Conservation (phyloP, 2,797 vertebrate genomes). For the Crocidura indochinensis region DNA sequence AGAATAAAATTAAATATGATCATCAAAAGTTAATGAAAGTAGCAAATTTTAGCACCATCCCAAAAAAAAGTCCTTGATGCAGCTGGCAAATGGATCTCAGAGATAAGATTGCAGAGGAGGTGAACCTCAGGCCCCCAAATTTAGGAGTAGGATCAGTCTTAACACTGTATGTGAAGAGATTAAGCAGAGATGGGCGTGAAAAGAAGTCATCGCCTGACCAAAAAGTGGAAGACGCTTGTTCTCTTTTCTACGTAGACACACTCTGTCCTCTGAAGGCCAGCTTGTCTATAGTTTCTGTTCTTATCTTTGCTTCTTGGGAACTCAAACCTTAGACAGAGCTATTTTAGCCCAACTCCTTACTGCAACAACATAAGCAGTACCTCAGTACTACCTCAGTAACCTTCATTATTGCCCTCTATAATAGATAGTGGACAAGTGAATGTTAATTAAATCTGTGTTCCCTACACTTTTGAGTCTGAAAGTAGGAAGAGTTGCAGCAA, state of each 20-base stretch:
- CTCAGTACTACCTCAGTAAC: not conserved
- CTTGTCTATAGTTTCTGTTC: not conserved
- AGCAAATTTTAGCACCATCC: slow-evolving; percentile 55
- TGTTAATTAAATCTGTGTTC: not conserved
- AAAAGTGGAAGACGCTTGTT: not conserved
- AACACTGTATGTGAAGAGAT: not conserved
- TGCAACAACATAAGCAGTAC: not conserved
- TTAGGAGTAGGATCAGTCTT: not conserved
- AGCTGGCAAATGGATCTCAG: slow-evolving; percentile 35
- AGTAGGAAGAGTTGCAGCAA: not conserved
- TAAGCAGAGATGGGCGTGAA: not conserved
- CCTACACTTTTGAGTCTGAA: not conserved
- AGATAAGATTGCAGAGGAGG: slow-evolving; percentile 45
- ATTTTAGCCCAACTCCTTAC: not conserved
- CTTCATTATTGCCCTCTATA: not conserved
- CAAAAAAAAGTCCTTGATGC: not conserved
- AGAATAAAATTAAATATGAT: slow-evolving; percentile 60
- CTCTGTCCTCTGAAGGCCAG: not conserved
- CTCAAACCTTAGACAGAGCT: not conserved
- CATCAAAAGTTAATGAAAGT: slow-evolving; percentile 67
- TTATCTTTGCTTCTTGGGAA: not conserved
- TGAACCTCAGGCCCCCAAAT: not conserved
- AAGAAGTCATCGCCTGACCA: not conserved
- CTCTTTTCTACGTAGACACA: not conserved
- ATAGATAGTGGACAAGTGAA: not conserved